Conservation (phyloP, 2,888 invertebrate species). For the Ophraella communa region DNA sequence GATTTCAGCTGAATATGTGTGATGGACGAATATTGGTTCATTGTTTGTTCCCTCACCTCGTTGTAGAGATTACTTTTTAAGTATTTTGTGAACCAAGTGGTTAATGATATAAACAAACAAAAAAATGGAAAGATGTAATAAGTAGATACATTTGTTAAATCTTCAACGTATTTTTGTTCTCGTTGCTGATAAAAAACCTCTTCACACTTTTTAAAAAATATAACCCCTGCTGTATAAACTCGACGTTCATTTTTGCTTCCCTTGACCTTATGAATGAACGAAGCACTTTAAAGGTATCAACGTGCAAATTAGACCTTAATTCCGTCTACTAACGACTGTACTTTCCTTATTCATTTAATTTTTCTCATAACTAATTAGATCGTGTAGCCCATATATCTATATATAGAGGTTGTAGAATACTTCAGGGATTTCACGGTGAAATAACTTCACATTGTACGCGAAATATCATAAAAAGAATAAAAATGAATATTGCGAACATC, state of each 20-base stretch:
- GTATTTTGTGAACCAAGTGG: too few species aligned
- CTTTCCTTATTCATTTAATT: slow-evolving; percentile 14
- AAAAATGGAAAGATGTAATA: too few species aligned
- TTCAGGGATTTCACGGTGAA: slow-evolving; percentile 21
- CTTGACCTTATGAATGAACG: not conserved
- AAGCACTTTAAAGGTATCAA: slow-evolving; percentile 3
- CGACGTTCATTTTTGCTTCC: not conserved
- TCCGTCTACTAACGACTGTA: not conserved
- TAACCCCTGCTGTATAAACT: not conserved
- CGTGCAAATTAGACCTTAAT: slow-evolving; percentile 16
- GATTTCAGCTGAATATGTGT: too few species aligned
- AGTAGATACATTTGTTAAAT: too few species aligned
- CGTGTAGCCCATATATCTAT: slow-evolving; percentile 14
- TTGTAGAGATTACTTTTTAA: too few species aligned
- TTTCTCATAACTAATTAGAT: slow-evolving; percentile 15
- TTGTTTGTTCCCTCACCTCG: too few species aligned
- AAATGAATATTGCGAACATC: slow-evolving; percentile 27
- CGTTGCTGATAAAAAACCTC: too few species aligned
- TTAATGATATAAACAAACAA: too few species aligned
- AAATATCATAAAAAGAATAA: slow-evolving; percentile 32
- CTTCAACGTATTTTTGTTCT: too few species aligned
- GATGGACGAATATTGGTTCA: too few species aligned
- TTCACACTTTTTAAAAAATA: not conserved
- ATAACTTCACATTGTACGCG: slow-evolving; percentile 29
- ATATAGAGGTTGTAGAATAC: slow-evolving; percentile 15